These are phyloP conservation scores for Paramuricea clavata DNA, from an alignment of 92 coral and sea anemone genomes.

Conservation along the genomic window DNA sequence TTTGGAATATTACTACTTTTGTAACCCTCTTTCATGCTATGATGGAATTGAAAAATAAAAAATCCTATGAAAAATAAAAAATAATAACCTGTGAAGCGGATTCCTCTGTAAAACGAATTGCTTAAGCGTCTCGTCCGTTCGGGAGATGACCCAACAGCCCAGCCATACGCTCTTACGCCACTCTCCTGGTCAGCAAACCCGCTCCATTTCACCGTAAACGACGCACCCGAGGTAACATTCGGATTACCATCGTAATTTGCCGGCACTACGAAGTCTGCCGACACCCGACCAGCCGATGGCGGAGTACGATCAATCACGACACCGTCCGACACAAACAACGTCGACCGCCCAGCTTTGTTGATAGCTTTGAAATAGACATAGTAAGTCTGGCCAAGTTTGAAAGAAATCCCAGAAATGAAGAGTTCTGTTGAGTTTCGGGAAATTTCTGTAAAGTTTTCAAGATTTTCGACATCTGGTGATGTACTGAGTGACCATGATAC, in stretches of 20 bases:
- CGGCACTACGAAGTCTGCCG: conserved; percentile 82
- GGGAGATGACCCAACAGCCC: conserved; percentile 78
- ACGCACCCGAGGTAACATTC: conserved; percentile 76
- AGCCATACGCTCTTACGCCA: conserved; percentile 78
- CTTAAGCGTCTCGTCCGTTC: conserved; percentile 32
- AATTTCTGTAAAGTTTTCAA: conserved; percentile 60
- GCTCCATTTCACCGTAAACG: conserved; percentile 87
- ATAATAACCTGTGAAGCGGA: conserved; percentile 38
- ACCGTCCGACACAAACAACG: conserved; percentile 79
- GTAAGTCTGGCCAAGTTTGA: conserved; percentile 81
- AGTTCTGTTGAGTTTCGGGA: conserved; percentile 36
- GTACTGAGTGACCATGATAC: conserved; percentile 86
- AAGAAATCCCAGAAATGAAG: conserved; percentile 52
- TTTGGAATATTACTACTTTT: too few species aligned
- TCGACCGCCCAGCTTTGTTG: conserved; percentile 75
- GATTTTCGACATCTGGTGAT: conserved; percentile 71
- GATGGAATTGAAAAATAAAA: background rate
- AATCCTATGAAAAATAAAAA: background rate
- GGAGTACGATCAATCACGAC: conserved; percentile 86
- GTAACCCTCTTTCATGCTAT: background rate
- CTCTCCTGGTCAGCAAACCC: conserved; percentile 89
- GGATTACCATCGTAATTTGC: conserved; percentile 78
- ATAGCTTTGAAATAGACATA: conserved; percentile 74
- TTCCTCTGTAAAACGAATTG: conserved; percentile 62
- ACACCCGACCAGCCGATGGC: conserved; percentile 76